phyloP scores from a whole-genome alignment of 2,797 vertebrate species.

The Acridotheres tristis region DNA sequence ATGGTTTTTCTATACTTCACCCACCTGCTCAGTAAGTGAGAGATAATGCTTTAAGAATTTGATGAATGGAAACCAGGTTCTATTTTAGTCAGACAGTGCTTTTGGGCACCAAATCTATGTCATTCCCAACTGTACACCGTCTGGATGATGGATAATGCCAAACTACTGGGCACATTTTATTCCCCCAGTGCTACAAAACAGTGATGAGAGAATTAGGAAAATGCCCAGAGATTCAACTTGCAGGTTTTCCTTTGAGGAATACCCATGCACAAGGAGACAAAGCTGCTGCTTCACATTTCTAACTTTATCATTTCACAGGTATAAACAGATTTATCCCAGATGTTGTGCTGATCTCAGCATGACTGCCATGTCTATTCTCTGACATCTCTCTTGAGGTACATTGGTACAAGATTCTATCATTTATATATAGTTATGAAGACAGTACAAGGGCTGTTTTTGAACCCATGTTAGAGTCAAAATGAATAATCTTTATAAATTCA shows the following conservation, averaged over 20 bases:
- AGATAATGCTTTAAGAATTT: slow-evolving; percentile 20
- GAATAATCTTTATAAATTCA: not conserved
- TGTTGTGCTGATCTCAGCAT: not conserved
- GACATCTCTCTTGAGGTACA: not conserved
- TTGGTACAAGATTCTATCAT: not conserved
- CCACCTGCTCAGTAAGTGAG: not conserved
- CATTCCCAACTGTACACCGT: not conserved
- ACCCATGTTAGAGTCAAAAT: not conserved
- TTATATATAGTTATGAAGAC: not conserved
- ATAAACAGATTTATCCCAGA: not conserved
- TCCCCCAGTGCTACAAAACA: not conserved
- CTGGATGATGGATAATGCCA: slow-evolving; percentile 11
- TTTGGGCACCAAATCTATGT: not conserved
- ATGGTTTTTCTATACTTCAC: not conserved
- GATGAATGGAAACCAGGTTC: slow-evolving; percentile 30
- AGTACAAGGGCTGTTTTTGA: not conserved
- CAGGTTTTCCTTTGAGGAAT: not conserved
- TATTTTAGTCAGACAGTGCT: not conserved
- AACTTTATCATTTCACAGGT: not conserved
- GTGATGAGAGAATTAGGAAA: not conserved
- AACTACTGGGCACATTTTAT: not conserved
- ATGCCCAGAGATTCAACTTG: not conserved
- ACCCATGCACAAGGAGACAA: not conserved
- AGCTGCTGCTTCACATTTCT: not conserved
- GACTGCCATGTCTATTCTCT: not conserved